These are phyloP conservation scores for Chauna torquata DNA, from an alignment of 2,113 vertebrate species.

Conservation along the genomic window DNA sequence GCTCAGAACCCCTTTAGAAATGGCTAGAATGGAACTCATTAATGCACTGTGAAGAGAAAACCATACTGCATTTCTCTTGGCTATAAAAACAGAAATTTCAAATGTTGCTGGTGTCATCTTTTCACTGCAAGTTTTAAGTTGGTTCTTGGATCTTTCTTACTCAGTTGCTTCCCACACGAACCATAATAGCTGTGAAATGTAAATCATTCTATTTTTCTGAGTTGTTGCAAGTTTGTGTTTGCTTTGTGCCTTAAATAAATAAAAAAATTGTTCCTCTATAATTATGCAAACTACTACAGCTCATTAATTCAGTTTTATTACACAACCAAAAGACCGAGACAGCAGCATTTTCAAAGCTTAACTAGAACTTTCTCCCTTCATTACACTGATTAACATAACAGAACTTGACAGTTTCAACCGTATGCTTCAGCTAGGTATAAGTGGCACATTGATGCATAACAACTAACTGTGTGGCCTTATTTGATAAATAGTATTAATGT, in stretches of 20 bases:
- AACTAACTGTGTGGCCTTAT: neutral
- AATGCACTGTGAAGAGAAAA: neutral
- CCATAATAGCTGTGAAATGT: neutral
- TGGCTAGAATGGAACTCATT: neutral
- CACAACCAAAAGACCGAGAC: neutral
- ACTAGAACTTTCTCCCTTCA: neutral
- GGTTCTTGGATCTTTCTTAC: neutral
- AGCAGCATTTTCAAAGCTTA: neutral
- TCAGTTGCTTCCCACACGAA: neutral
- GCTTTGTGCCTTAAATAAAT: slow-evolving; percentile 5
- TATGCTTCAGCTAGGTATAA: neutral
- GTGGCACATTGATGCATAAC: neutral
- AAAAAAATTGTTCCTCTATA: neutral
- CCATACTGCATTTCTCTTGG: neutral
- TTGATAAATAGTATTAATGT: neutral
- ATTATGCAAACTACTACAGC: neutral
- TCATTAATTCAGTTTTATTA: neutral
- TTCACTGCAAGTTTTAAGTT: neutral
- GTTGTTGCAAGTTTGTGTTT: neutral
- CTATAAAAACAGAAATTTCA: neutral
- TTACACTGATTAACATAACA: neutral
- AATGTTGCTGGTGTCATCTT: neutral
- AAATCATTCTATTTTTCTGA: neutral
- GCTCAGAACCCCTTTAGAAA: neutral
- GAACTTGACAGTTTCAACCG: neutral